phyloP scores from a whole-genome alignment of 35 echinoderm and acorn worm genomes.

The Acanthaster planci region DNA sequence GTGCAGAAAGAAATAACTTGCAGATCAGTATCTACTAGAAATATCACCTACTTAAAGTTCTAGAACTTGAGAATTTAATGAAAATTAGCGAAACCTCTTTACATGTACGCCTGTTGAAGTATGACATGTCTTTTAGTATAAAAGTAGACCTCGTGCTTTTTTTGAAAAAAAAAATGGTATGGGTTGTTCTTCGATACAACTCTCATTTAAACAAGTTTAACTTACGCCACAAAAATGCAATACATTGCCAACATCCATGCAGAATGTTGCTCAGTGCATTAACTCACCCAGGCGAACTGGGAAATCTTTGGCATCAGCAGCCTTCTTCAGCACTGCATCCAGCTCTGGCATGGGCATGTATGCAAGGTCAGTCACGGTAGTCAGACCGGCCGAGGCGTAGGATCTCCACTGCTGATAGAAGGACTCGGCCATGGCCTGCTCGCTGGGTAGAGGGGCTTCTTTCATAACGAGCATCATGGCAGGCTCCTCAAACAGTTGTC shows the following conservation, averaged over 20 bases:
- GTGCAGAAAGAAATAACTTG: background rate
- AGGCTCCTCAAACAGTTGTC: constrained; percentile 43
- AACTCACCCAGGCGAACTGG: constrained; percentile 59
- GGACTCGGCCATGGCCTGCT: background rate
- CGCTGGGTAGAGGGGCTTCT: background rate
- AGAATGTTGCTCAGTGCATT: background rate
- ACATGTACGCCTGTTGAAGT: background rate
- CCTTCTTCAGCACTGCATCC: background rate
- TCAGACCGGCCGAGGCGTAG: constrained; percentile 58
- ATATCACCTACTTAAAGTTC: background rate
- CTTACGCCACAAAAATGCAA: background rate
- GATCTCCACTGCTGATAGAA: constrained; percentile 29
- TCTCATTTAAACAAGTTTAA: background rate
- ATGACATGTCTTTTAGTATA: background rate
- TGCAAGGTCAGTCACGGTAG: constrained; percentile 56
- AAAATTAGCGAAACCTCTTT: background rate
- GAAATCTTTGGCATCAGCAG: constrained; percentile 23
- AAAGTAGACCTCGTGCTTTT: background rate
- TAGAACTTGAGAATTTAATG: background rate
- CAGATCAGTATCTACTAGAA: background rate
- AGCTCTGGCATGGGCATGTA: constrained; percentile 36
- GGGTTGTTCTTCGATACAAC: background rate
- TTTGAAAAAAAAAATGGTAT: background rate
- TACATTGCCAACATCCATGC: background rate
- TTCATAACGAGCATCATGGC: constrained; percentile 27